These are phyloP conservation scores for Brienomyrus longianalis DNA, from an alignment of 2,113 vertebrate genomes.

Conservation along the genomic window DNA sequence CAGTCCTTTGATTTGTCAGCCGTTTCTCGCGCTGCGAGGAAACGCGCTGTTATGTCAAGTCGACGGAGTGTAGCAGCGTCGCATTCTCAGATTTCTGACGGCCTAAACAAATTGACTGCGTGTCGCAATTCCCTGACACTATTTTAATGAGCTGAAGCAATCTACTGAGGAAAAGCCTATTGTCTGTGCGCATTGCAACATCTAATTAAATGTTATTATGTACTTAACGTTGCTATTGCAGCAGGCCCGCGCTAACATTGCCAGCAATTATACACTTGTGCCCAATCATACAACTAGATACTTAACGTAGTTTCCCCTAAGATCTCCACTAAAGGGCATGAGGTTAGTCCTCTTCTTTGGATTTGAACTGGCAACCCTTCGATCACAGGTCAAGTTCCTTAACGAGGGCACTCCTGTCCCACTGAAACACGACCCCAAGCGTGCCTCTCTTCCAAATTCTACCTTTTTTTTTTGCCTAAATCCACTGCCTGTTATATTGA, in stretches of 20 bases:
- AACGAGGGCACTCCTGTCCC: neutral
- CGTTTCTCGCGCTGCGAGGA: neutral
- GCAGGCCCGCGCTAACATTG: no score
- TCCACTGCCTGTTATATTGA: neutral
- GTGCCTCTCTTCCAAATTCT: neutral
- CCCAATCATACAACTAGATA: neutral
- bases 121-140: neutral
- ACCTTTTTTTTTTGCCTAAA: neutral
- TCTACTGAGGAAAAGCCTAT: neutral
- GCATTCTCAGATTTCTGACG: constrained; percentile 4
- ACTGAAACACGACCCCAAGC: neutral
- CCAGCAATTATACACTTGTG: constrained; percentile 5
- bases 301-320: neutral
- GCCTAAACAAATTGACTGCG: neutral
- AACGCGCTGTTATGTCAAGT: neutral
- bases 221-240: no score
- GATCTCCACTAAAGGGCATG: neutral
- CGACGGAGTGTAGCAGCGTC: neutral
- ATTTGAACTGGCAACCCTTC: neutral
- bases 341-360: neutral
- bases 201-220: constrained; percentile 11
- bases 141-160: neutral
- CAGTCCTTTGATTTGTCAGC: neutral
- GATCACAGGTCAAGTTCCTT: neutral
- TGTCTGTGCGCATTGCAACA: neutral